These are phyloP conservation scores for Albula goreensis DNA, from an alignment of 2,113 vertebrate genomes.

Conservation along the genomic window DNA sequence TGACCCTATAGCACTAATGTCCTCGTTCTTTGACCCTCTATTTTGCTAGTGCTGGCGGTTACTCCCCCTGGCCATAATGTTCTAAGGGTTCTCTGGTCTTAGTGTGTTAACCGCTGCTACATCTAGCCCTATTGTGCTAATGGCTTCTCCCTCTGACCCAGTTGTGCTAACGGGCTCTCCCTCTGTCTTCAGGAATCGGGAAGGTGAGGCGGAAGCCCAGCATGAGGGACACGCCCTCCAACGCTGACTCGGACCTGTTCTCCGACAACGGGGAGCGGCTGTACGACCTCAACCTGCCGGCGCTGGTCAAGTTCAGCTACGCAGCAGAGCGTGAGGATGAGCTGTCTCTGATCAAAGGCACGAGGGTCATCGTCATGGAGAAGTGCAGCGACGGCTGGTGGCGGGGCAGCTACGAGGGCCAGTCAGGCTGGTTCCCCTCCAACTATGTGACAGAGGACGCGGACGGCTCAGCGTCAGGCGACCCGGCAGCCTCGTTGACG, in stretches of 20 bases:
- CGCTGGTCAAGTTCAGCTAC: conserved; percentile 88
- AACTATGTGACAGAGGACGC: conserved; percentile 88
- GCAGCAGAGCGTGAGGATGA: conserved; percentile 87
- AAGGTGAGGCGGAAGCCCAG: conserved; percentile 85
- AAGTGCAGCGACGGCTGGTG: conserved; percentile 93
- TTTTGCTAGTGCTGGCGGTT: too few species aligned
- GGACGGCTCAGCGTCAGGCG: conserved; percentile 73
- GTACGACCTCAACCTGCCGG: conserved; percentile 87
- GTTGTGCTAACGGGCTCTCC: conserved; percentile 11
- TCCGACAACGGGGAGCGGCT: conserved; percentile 80
- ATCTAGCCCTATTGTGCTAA: background rate
- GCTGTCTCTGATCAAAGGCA: conserved; percentile 84
- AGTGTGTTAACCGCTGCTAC: background rate
- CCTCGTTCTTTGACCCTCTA: too few species aligned
- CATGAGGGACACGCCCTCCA: conserved; percentile 79
- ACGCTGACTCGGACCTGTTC: conserved; percentile 74
- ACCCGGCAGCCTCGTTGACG: conserved; percentile 75
- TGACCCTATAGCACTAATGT: background rate
- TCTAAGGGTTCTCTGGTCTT: conserved; percentile 37
- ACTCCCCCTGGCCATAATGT: too few species aligned
- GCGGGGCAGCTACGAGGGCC: conserved; percentile 83
- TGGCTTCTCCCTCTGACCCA: conserved; percentile 37
- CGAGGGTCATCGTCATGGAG: conserved; percentile 88
- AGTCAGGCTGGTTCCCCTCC: conserved; percentile 87
- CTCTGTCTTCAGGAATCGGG: conserved; percentile 73